A percentile compares a stretch with the other conserved stretches of the same genome.
Evolutionary conservation across 2,888 invertebrate species (phyloP).

Genomic region (Campoletis raptor): DNA sequence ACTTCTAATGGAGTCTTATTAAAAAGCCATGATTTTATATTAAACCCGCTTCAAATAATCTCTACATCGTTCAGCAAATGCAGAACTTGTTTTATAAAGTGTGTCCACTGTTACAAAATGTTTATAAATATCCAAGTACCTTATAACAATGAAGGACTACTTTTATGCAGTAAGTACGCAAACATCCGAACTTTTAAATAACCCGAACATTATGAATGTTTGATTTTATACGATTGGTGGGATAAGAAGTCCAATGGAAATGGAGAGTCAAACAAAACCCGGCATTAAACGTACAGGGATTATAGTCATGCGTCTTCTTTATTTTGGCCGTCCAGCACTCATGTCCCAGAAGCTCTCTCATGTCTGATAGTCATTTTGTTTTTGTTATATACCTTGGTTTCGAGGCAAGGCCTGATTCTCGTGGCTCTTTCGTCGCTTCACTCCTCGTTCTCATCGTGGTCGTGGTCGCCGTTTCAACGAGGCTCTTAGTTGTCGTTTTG

Average conservation of each 20-base stretch:
- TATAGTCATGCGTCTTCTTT: conserved; percentile 41
- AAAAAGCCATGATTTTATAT: too few relatives aligned
- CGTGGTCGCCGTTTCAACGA: conserved; percentile 41
- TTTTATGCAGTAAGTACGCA: background rate
- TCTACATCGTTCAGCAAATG: background rate
- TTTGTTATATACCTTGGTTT: conserved; percentile 50
- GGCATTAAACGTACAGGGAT: conserved; percentile 28
- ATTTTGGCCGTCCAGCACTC: conserved; percentile 36
- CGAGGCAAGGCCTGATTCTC: conserved; percentile 47
- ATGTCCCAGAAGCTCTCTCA: conserved; percentile 52
- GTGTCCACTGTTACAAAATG: too few relatives aligned
- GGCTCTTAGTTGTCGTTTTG: conserved; percentile 45
- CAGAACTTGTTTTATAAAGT: too few relatives aligned
- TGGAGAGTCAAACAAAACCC: conserved; percentile 20
- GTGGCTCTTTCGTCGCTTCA: conserved; percentile 25
- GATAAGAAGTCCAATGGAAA: conserved; percentile 35
- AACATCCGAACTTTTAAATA: background rate
- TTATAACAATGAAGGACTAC: background rate
- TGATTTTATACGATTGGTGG: conserved; percentile 14
- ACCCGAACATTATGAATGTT: background rate
- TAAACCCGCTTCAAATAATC: background rate
- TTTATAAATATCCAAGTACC: too few relatives aligned
- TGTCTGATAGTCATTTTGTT: conserved; percentile 48
- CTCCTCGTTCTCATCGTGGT: conserved; percentile 33
- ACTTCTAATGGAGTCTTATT: too few relatives aligned